phyloP scores from a whole-genome alignment of 2,888 invertebrate genomes.

The Drosophila meridionalis region DNA sequence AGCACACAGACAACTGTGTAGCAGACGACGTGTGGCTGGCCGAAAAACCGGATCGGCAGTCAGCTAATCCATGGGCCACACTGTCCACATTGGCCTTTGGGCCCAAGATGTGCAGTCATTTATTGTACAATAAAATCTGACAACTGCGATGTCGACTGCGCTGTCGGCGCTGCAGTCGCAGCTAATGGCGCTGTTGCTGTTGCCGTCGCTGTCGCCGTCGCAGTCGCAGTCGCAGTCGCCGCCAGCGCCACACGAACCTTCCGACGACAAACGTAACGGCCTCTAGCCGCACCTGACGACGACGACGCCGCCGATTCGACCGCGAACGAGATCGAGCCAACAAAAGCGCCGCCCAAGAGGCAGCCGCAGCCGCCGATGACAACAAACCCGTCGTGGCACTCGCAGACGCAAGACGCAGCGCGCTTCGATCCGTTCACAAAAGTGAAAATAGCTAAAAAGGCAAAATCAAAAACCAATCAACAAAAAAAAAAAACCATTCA shows the following conservation, averaged over 20 bases:
- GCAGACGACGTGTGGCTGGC: slow-evolving; percentile 29
- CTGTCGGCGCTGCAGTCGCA: slow-evolving; percentile 24
- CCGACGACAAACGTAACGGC: slow-evolving; percentile 51
- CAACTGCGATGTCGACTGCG: slow-evolving; percentile 32
- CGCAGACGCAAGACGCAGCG: slow-evolving; percentile 75
- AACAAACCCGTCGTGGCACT: slow-evolving; percentile 80
- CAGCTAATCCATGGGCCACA: slow-evolving; percentile 63
- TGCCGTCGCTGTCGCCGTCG: slow-evolving; percentile 12
- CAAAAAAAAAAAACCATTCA: slow-evolving; percentile 22
- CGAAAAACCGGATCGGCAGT: slow-evolving; percentile 61
- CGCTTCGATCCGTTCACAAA: slow-evolving; percentile 55
- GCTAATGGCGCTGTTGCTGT: slow-evolving; percentile 13
- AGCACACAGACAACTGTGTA: slow-evolving; percentile 4
- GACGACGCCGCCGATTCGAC: slow-evolving; percentile 33
- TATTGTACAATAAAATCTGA: slow-evolving; percentile 65
- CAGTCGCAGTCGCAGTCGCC: slow-evolving; percentile 20
- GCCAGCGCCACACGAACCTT: slow-evolving; percentile 54
- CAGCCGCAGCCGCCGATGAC: slow-evolving; percentile 72
- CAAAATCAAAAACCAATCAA: background rate
- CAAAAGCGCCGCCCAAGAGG: slow-evolving; percentile 76
- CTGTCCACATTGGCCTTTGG: slow-evolving; percentile 50
- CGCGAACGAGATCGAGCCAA: slow-evolving; percentile 76
- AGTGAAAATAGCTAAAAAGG: slow-evolving; percentile 58
- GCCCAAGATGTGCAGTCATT: slow-evolving; percentile 70
- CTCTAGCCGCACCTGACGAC: slow-evolving; percentile 47